These are phyloP conservation scores for Esox masquinongy DNA, from an alignment of 2,797 vertebrate species.

Conservation along the genomic window DNA sequence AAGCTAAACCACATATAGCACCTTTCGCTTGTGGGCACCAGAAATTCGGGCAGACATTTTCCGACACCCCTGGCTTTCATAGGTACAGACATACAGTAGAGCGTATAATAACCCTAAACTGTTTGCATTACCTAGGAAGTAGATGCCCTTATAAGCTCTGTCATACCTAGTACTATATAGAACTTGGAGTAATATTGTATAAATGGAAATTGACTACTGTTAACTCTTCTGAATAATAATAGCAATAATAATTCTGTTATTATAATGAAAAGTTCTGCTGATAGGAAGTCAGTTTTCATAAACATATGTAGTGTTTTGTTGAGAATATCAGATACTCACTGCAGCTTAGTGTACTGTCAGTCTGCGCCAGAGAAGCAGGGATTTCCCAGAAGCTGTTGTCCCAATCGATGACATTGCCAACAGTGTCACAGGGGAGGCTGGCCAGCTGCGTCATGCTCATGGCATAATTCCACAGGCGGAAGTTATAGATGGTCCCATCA, in stretches of 20 bases:
- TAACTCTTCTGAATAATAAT: neutral
- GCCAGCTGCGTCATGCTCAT: conserved; percentile 75
- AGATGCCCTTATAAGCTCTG: neutral
- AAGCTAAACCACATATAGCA: neutral
- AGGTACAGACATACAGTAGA: neutral
- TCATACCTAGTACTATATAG: neutral
- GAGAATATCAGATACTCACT: conserved; percentile 78
- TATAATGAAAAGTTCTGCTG: neutral
- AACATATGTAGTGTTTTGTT: neutral
- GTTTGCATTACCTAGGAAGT: neutral
- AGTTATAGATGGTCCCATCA: conserved; percentile 88
- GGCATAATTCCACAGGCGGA: conserved; percentile 88
- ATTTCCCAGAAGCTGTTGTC: conserved; percentile 90
- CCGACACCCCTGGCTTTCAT: conserved; percentile 23
- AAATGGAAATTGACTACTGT: neutral
- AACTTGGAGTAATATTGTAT: neutral
- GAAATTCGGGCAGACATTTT: conserved; percentile 25
- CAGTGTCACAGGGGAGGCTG: conserved; percentile 79
- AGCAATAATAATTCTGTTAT: neutral
- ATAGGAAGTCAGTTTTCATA: neutral
- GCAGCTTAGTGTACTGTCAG: conserved; percentile 90
- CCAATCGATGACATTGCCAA: conserved; percentile 92
- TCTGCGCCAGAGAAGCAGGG: conserved; percentile 78
- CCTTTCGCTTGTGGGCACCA: conserved; percentile 12
- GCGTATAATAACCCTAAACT: neutral